Percentiles rank a stretch among this genome's conserved stretches.
These are phyloP conservation scores for Drosophila micromelanica DNA, from an alignment of 1,140 invertebrate genomes.

Conservation along the genomic window DNA sequence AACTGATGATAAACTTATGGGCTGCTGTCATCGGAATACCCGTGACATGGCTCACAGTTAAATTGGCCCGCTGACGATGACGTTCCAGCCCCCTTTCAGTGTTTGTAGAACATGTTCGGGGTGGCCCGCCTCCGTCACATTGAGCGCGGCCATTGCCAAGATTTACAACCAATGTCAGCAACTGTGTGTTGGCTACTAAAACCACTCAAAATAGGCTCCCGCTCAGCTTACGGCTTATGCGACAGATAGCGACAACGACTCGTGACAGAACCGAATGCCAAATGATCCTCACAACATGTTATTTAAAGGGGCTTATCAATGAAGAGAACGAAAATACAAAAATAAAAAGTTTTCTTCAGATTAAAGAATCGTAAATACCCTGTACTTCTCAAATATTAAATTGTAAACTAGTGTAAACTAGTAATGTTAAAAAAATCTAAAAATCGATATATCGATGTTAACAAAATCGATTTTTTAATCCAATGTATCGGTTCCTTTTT, in stretches of 20 bases:
- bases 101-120: background rate
- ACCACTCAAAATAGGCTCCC: slow-evolving; percentile 50
- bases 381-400: background rate
- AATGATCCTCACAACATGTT: slow-evolving; percentile 17
- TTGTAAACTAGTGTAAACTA: no score
- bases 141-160: slow-evolving; percentile 55
- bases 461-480: no score
- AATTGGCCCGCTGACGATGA: background rate
- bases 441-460: no score
- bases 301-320: slow-evolving; percentile 47
- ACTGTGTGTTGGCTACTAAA: slow-evolving; percentile 55
- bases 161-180: slow-evolving; percentile 64
- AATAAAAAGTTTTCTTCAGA: background rate
- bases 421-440: no score
- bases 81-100: background rate
- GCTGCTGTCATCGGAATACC: slow-evolving; percentile 29
- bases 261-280: slow-evolving; percentile 33
- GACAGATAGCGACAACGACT: slow-evolving; percentile 40
- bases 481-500: no score
- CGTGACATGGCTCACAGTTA: slow-evolving; percentile 5
- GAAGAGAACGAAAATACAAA: background rate
- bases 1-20: slow-evolving; percentile 37
- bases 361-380: background rate
- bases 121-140: slow-evolving; percentile 37
- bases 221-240: slow-evolving; percentile 32